A percentile compares a stretch with the other conserved stretches of the same genome.
These are phyloP conservation scores for Crypturellus undulatus DNA, from an alignment of 2,113 vertebrate species.

Conservation along the genomic window DNA sequence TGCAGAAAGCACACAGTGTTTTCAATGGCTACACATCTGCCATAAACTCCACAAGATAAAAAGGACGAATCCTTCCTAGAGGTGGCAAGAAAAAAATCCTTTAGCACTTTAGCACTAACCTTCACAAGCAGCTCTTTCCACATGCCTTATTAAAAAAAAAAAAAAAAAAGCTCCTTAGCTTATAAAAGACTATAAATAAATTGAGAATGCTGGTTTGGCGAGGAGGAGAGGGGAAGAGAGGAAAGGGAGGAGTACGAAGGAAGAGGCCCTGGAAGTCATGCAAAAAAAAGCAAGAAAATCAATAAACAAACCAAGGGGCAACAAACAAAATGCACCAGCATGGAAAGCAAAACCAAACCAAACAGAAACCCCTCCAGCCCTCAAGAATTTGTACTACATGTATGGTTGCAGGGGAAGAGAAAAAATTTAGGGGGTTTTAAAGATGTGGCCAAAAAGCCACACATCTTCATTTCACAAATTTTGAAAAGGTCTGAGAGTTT, in stretches of 20 bases:
- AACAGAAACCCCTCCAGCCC: background rate
- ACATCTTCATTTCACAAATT: background rate
- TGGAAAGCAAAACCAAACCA: background rate
- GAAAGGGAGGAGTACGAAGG: background rate
- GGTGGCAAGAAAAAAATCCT: background rate
- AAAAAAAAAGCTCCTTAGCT: background rate
- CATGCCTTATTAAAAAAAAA: background rate
- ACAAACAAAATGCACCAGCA: background rate
- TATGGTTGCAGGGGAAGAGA: background rate
- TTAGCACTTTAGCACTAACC: background rate
- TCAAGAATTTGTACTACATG: background rate
- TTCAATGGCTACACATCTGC: constrained; percentile 15
- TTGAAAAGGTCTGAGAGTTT: background rate
- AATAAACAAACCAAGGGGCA: constrained; percentile 19
- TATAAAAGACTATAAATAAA: constrained; percentile 40
- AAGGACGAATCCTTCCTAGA: constrained; percentile 1
- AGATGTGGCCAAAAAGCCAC: background rate
- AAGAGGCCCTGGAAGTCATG: constrained; percentile 19
- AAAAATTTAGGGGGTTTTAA: background rate
- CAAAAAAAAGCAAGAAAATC: constrained; percentile 21
- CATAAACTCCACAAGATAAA: background rate
- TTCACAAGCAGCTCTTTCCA: background rate
- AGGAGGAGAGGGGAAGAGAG: background rate
- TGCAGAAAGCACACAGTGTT: background rate
- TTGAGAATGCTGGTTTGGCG: background rate